Conservation (phyloP, 2,113 vertebrate species). For the Paedocypris sp. region DNA sequence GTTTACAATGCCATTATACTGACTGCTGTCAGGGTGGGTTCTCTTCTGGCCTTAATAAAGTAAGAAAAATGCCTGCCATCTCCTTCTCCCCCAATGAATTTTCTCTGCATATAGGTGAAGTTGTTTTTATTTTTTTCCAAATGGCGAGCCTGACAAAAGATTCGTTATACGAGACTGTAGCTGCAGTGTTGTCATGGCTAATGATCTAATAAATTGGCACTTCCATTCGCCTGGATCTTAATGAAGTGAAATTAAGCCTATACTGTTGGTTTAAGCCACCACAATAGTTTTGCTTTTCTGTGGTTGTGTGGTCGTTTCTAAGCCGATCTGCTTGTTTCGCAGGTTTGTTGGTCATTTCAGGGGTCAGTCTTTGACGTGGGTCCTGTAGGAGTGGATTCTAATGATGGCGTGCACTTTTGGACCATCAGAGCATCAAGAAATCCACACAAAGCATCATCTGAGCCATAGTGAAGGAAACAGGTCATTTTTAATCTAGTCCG, state of each 20-base stretch:
- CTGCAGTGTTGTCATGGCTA: constrained; percentile 19
- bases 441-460: constrained; percentile 39
- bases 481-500: constrained; percentile 48
- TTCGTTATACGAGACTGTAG: constrained; percentile 6
- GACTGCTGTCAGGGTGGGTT: constrained; percentile 15
- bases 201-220: constrained; percentile 29
- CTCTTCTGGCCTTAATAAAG: constrained; percentile 21
- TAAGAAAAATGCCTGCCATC: constrained; percentile 12
- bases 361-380: constrained; percentile 27
- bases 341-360: constrained; percentile 21
- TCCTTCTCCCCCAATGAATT: constrained; percentile 3
- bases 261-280: background rate
- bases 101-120: constrained; percentile 12
- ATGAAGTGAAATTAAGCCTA: background rate
- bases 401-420: constrained; percentile 5
- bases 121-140: constrained; percentile 21
- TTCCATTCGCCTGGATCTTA: constrained; percentile 12
- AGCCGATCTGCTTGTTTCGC: constrained; percentile 24
- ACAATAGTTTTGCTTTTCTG: background rate
- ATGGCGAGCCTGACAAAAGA: constrained; percentile 16
- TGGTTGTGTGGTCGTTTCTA: constrained; percentile 8
- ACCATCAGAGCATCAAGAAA: background rate
- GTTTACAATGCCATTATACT: constrained; percentile 34
- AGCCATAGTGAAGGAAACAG: constrained; percentile 41
- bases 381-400: constrained; percentile 19